Conservation (phyloP, 2,113 vertebrate species). For the Pardalotus punctatus region DNA sequence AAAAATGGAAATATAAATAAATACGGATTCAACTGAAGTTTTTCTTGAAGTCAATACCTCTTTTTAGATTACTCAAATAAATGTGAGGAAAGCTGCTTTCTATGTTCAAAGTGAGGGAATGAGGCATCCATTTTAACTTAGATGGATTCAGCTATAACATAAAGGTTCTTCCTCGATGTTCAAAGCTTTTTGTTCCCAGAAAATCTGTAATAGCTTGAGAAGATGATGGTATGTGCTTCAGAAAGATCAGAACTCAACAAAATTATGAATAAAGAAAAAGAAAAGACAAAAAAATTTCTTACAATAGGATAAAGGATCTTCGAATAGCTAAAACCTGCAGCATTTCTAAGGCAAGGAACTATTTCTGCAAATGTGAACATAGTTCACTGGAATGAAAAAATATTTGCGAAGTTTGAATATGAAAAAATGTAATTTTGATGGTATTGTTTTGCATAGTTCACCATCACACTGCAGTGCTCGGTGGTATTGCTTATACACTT, state of each 20-base stretch:
- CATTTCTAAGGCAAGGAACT: background rate
- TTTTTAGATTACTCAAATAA: background rate
- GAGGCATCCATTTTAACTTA: background rate
- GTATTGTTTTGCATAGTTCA: background rate
- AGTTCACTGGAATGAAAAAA: background rate
- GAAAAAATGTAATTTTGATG: background rate
- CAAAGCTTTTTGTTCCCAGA: background rate
- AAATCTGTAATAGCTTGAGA: background rate
- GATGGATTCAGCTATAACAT: background rate
- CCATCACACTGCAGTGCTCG: background rate
- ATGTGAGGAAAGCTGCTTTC: background rate
- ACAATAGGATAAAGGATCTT: background rate
- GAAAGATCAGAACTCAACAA: background rate
- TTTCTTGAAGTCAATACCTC: background rate
- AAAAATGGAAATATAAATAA: background rate
- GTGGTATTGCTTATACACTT: background rate
- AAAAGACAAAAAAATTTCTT: background rate
- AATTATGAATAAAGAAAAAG: background rate
- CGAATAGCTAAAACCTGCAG: background rate
- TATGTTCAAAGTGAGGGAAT: background rate
- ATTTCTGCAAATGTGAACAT: background rate
- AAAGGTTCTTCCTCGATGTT: background rate
- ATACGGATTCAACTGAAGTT: background rate
- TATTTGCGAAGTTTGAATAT: background rate
- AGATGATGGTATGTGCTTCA: background rate